These are phyloP conservation scores for Mechanitis mazaeus DNA, from an alignment of 2,888 invertebrate genomes.

Conservation along the genomic window DNA sequence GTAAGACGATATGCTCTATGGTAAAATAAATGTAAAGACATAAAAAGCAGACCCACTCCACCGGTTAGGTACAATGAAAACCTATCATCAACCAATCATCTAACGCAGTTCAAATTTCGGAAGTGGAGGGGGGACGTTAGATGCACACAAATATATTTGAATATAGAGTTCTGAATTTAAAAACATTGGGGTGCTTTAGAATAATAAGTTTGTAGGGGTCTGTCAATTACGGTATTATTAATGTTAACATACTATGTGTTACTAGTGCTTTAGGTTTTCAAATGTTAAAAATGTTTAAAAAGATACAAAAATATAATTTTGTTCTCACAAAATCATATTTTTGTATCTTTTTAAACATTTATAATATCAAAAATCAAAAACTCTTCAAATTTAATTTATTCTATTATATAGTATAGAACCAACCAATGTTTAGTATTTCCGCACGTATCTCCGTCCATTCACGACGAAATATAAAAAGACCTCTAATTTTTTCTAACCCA, in stretches of 20 bases:
- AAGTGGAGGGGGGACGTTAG: conserved; percentile 38
- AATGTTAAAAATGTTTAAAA: too few species aligned
- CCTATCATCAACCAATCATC: conserved; percentile 55
- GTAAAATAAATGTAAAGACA: conserved; percentile 15
- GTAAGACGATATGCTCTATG: conserved; percentile 24
- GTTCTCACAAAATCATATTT: too few species aligned
- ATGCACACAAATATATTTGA: conserved; percentile 38
- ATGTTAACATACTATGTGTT: too few species aligned
- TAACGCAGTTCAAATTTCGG: conserved; percentile 66
- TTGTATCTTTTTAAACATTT: too few species aligned
- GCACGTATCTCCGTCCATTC: conserved; percentile 2
- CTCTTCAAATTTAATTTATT: too few species aligned
- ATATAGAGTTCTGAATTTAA: conserved; percentile 8
- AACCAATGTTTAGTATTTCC: conserved; percentile 10
- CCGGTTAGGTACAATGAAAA: conserved; percentile 24
- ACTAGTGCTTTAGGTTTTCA: too few species aligned
- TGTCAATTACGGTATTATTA: too few species aligned
- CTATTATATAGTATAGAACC: too few species aligned
- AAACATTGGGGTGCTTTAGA: conserved; percentile 5
- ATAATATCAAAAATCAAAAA: too few species aligned
- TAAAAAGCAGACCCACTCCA: conserved; percentile 25
- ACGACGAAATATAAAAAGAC: conserved; percentile 1
- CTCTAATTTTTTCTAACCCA: conserved; percentile 40
- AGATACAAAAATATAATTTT: too few species aligned
- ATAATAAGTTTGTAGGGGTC: too few species aligned